Evolutionary conservation across 2,797 vertebrate genomes (phyloP).

Genomic region (Echeneis naucrates): DNA sequence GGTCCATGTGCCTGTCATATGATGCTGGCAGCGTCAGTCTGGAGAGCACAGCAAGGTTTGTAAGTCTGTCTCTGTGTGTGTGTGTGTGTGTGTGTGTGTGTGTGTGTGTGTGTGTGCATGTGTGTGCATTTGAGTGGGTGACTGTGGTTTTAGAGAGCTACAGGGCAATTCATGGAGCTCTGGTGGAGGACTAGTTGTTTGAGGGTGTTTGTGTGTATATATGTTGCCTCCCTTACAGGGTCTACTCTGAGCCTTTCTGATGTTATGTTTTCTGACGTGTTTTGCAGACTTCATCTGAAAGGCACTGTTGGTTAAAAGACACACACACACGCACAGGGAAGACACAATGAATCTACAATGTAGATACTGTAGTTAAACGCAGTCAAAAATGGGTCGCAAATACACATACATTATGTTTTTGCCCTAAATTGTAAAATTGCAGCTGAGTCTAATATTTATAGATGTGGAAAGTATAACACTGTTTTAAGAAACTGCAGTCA

Average conservation of each 20-base stretch:
- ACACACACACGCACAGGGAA: slow-evolving; percentile 5
- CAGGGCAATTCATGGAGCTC: slow-evolving; percentile 35
- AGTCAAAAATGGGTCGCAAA: too few species aligned
- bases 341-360: too few species aligned
- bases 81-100: slow-evolving; percentile 15
- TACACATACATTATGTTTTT: too few species aligned
- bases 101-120: slow-evolving; percentile 13
- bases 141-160: slow-evolving; percentile 29
- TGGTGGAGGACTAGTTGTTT: slow-evolving; percentile 35
- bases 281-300: slow-evolving; percentile 53
- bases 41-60: slow-evolving; percentile 43
- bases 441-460: too few species aligned
- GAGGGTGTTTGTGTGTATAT: slow-evolving; percentile 29
- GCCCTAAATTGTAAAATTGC: too few species aligned
- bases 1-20: slow-evolving; percentile 73
- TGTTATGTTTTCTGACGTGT: slow-evolving; percentile 61
- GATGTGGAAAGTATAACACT: too few species aligned
- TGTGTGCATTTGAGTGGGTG: neutral
- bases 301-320: slow-evolving; percentile 15
- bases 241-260: slow-evolving; percentile 44
- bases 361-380: too few species aligned
- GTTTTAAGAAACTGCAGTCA: too few species aligned
- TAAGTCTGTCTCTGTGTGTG: slow-evolving; percentile 1
- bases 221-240: slow-evolving; percentile 44
- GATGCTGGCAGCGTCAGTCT: slow-evolving; percentile 63